Evolutionary conservation across 2,113 vertebrate species (phyloP), one percentile per base, ranked within the genome.

Genomic region (Nibea albiflora): DNA sequence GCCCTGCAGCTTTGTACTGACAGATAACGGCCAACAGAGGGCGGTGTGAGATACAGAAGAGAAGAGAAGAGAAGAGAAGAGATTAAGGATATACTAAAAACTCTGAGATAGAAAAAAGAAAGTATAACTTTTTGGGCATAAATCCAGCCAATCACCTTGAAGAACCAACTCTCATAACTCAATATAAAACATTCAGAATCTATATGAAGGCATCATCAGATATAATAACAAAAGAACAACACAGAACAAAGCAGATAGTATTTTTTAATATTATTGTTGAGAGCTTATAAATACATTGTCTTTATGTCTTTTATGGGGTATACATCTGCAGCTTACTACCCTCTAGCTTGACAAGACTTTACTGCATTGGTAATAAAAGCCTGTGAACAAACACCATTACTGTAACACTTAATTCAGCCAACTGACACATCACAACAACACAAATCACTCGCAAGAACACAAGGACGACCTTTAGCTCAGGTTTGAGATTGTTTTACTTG

Each of bases 1-100:
- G 53, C 53, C 76, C 77, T 83, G 87, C 83, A 85, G 80, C 80
- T 70, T 12, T 78, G 88, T 62, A 58, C 49, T 81, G 85, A 62
- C 73, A 39, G 15, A 57, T 22, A 12, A 2, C 1, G 35, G 19
- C 87, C 88, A 80, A n/a, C 50, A 89, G 85, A 66, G 78, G 88
- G 76, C 1, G 70, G 54, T 81, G 20, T 28, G 57, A 46, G 52
- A 53, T 7, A 22, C 10, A 52, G 50, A n/a, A n/a, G 52, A 53
- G 50, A 53, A n/a, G 50, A 53, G 49, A 8, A 3, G 49, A 17
- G 47, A 47, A 39, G 35, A 39, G 35, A 8, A 9, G 35, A 39
- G 52, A 22, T 39, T 39, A 39, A 9, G 8, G 35, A 39, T 39
- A 9, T 39, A 39, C 35, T 9, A 4, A 31, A 31, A 31, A 31